phyloP scores from a whole-genome alignment of 2,113 vertebrate species.

The Odocoileus virginianus region DNA sequence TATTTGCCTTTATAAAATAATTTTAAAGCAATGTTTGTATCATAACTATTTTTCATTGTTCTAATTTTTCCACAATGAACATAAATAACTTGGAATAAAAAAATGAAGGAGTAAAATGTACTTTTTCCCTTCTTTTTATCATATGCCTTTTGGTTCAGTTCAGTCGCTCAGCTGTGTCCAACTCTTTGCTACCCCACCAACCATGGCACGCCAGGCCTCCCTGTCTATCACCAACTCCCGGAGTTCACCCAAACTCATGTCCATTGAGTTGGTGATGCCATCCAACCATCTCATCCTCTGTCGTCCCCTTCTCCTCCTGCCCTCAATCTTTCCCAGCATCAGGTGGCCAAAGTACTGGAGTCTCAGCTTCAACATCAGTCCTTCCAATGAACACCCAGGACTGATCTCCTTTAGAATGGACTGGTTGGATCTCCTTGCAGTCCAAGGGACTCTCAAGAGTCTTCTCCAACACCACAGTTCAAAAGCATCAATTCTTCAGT shows the following conservation, averaged over 20 bases:
- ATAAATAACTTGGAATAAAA: constrained; percentile 38
- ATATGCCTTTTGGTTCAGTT: not conserved
- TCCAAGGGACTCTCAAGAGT: not conserved
- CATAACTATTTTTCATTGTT: constrained; percentile 4
- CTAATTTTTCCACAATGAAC: not conserved
- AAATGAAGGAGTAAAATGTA: not conserved
- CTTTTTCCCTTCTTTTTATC: not conserved
- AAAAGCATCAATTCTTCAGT: not conserved
- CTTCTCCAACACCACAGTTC: not conserved
- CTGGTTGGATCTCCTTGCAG: not conserved
- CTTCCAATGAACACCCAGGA: not conserved
- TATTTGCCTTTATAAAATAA: constrained; percentile 14
- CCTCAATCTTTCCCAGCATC: not conserved
- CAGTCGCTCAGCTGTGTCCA: accelerated
- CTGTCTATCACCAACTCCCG: not conserved
- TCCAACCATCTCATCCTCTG: not conserved
- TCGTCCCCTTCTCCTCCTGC: not conserved
- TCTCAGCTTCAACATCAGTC: not conserved
- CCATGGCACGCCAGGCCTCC: not conserved
- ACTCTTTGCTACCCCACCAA: not conserved
- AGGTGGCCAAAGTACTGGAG: not conserved
- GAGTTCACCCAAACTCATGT: not conserved
- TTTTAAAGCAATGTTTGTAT: not conserved
- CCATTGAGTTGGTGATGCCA: not conserved
- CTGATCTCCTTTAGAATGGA: not conserved